phyloP scores from a whole-genome alignment of 1,140 invertebrate genomes.

The Dolichoris vasculosae region DNA sequence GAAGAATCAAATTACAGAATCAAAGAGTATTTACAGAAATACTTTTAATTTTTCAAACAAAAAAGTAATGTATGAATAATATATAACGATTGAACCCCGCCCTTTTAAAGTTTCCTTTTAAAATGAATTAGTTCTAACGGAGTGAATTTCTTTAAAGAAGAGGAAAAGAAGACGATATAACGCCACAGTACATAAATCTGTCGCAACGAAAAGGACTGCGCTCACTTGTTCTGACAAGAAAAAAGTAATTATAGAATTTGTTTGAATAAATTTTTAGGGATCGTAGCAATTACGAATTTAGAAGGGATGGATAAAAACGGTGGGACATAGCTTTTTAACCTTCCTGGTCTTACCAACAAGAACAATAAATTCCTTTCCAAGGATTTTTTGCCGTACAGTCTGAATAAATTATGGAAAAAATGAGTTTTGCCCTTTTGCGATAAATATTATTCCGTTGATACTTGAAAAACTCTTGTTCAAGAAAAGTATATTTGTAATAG shows the following conservation, averaged over 20 bases:
- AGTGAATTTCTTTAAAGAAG: constrained; percentile 21
- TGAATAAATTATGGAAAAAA: background rate
- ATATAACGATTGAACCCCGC: background rate
- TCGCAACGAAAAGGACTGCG: constrained; percentile 15
- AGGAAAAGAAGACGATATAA: background rate
- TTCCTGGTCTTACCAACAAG: background rate
- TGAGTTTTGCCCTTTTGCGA: background rate
- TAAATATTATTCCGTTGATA: background rate
- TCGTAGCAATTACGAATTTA: constrained; percentile 63
- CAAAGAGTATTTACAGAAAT: background rate
- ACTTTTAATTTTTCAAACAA: background rate
- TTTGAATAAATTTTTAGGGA: constrained; percentile 70
- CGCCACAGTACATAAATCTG: constrained; percentile 44
- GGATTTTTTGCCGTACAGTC: background rate
- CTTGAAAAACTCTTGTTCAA: background rate
- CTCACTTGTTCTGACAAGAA: constrained; percentile 13
- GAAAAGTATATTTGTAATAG: too few relatives aligned
- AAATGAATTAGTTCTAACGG: constrained; percentile 1
- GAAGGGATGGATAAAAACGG: constrained; percentile 51
- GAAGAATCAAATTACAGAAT: too few relatives aligned
- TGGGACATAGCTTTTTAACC: constrained; percentile 59
- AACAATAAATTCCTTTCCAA: constrained; percentile 5
- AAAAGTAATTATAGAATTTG: constrained; percentile 73
- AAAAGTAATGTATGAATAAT: background rate
- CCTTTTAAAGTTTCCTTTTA: constrained; percentile 7